Evolutionary conservation across 2,113 vertebrate genomes (phyloP).

Genomic region (Oophaga pumilio): DNA sequence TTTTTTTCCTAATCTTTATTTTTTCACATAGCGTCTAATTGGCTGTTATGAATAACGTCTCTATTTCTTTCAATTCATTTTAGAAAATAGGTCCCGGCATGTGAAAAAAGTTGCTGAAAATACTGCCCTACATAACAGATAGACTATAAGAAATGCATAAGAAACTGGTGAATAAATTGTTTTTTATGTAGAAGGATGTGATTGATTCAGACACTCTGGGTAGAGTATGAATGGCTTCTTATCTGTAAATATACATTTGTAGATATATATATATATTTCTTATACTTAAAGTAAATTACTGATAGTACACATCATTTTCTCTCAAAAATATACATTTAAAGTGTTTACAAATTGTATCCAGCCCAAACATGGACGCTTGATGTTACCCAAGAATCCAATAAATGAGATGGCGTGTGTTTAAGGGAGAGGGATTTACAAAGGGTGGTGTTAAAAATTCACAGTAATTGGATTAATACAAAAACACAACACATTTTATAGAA

Average conservation of each 20-base stretch:
- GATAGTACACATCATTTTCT: conserved; percentile 71
- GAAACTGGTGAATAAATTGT: not conserved
- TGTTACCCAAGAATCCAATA: conserved; percentile 57
- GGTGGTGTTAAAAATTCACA: conserved; percentile 76
- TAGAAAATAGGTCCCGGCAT: not conserved
- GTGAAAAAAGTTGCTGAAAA: not conserved
- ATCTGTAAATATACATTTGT: conserved; percentile 72
- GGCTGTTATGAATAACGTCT: no score
- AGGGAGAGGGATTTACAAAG: conserved; percentile 69
- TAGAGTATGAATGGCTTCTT: conserved; percentile 66
- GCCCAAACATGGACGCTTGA: conserved; percentile 64
- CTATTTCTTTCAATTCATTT: not conserved
- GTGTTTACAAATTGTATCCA: conserved; percentile 70
- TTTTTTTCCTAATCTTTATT: no score
- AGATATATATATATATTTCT: conserved; percentile 60
- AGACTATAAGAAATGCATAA: not conserved
- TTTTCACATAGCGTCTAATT: no score
- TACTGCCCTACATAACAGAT: not conserved
- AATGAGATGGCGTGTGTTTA: conserved; percentile 68
- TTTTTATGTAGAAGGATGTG: not conserved
- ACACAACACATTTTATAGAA: conserved; percentile 76
- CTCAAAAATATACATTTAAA: conserved; percentile 78
- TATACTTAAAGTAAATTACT: conserved; percentile 67
- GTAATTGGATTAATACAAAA: conserved; percentile 78
- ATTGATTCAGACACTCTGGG: conserved; percentile 41